A percentile compares a stretch with the other conserved stretches of the same genome.
phyloP scores from a whole-genome alignment of 1,140 invertebrate species.

The Oryctes rhinoceros region DNA sequence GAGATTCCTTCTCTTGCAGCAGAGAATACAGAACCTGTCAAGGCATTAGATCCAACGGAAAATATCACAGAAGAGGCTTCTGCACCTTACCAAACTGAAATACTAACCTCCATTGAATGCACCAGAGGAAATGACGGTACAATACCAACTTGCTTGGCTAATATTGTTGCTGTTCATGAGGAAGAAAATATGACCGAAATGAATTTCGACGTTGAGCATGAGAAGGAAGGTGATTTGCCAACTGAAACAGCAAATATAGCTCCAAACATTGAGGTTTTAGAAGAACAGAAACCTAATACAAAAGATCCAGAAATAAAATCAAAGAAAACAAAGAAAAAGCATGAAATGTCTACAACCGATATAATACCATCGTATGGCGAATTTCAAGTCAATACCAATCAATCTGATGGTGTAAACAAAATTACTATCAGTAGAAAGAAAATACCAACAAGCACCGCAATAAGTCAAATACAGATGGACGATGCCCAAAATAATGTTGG shows the following conservation, averaged over 20 bases:
- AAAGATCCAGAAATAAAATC: neutral
- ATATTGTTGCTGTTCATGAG: too few species aligned
- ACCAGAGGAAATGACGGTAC: too few species aligned
- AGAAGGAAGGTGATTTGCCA: constrained; percentile 12
- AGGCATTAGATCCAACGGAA: too few species aligned
- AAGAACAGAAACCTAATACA: neutral
- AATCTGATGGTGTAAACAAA: neutral
- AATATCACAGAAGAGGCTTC: too few species aligned
- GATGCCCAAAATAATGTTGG: neutral
- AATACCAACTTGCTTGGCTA: too few species aligned
- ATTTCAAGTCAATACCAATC: neutral
- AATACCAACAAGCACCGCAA: neutral
- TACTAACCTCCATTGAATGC: too few species aligned
- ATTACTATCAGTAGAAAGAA: constrained; percentile 6
- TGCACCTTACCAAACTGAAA: too few species aligned
- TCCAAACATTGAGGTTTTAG: neutral
- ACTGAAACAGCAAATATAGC: constrained; percentile 5
- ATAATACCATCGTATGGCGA: constrained; percentile 39
- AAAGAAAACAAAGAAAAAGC: constrained; percentile 9
- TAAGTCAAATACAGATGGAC: neutral
- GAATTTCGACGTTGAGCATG: constrained; percentile 12
- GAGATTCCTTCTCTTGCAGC: too few species aligned
- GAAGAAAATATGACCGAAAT: neutral
- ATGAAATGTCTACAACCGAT: neutral
- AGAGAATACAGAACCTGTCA: too few species aligned